Conservation (phyloP, 2,888 invertebrate genomes). For the Euphydryas editha region DNA sequence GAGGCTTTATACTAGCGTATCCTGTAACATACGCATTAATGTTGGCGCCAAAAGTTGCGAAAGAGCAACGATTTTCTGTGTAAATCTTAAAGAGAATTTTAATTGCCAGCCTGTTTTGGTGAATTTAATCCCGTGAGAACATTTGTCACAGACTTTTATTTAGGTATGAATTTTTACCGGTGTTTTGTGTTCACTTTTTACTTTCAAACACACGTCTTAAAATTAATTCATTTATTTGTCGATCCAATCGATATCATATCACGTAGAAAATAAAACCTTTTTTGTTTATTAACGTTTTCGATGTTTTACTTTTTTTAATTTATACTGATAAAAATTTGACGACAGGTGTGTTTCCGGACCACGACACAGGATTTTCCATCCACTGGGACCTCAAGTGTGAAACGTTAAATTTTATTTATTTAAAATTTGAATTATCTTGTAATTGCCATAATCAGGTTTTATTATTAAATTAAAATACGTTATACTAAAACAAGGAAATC, state of each 20-base stretch:
- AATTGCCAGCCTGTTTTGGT: slow-evolving; percentile 40
- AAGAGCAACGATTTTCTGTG: slow-evolving; percentile 39
- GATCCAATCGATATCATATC: neutral
- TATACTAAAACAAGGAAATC: no score
- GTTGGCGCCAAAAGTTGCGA: slow-evolving; percentile 39
- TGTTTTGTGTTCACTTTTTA: neutral
- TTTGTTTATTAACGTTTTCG: no score
- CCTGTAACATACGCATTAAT: slow-evolving; percentile 27
- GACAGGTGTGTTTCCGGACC: no score
- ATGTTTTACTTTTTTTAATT: no score
- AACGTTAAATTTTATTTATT: no score
- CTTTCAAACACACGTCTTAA: neutral
- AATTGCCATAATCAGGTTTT: no score
- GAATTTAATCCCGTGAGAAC: slow-evolving; percentile 40
- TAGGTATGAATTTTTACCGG: neutral
- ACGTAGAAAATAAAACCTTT: no score
- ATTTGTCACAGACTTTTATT: slow-evolving; percentile 17
- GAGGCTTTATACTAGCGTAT: slow-evolving; percentile 27
- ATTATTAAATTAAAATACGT: no score
- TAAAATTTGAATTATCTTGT: no score
- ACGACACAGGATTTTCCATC: no score
- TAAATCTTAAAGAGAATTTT: slow-evolving; percentile 45
- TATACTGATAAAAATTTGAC: no score
- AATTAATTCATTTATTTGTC: neutral
- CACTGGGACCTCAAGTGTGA: no score